Evolutionary conservation across 64 coral and sea anemone species (phyloP), one percentile per base, ranked within the genome.

Genomic region (Acropora tenuis): DNA sequence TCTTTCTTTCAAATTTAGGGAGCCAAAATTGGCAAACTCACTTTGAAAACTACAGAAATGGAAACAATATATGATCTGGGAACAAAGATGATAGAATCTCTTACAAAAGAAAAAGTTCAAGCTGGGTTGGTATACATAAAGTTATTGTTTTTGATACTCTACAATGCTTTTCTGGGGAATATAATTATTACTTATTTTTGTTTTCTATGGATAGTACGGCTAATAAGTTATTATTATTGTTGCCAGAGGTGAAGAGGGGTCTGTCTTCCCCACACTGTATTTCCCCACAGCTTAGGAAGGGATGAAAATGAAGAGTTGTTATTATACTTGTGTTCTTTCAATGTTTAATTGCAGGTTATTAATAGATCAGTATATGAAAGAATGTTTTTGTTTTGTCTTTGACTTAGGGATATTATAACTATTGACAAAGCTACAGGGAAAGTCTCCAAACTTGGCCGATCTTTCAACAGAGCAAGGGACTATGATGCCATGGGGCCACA

Each of bases 371-470:
- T 10, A 55, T 10, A 55, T 55, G 6, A 55, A 7, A 0, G 5
- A 55, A 55, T 55, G 4, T 0, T 7, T 55, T 5, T 55, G 5
- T 10, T 15, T 78, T 49, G 18, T 45, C 79, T 52, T 69, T 7
- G 49, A 71, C 79, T 41, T 30, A 99, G 97, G 42, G 97, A 99
- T 65, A 96, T 99, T 44, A 99, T 99, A 58, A 99, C 97, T 17
- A 99, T 99, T 41, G 97, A 99, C 88, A 99, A 99, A 89, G 97
- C 97, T 13, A 99, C 97, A 79, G 97, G 97, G 40, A 99, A 99
- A 89, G 86, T 99, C 41, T 99, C 94, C 68, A 99, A 99, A 47
- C 89, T 99, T 46, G 97, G 97, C 16, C 93, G 97, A 43, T 99
- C 97, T 10, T 99, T 99, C 77, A 99, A 94, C 8, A 91, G 97